Evolutionary conservation across 1,140 invertebrate species (phyloP).

Genomic region (Epicauta chinensis): DNA sequence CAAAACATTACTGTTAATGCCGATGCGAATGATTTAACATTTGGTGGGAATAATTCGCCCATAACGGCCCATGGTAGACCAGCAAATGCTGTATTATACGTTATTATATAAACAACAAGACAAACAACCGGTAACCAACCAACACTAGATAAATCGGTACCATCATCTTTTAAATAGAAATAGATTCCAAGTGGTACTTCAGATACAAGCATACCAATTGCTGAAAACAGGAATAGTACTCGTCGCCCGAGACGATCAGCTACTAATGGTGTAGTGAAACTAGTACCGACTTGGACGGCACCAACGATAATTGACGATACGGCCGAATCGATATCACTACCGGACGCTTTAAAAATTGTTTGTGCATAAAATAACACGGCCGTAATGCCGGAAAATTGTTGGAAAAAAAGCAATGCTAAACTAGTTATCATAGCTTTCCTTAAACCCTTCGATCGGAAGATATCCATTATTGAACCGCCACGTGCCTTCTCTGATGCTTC

Average conservation of each 20-base stretch:
- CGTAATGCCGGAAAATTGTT: conserved; percentile 74
- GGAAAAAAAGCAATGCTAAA: too few relatives aligned
- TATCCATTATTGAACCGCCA: not conserved
- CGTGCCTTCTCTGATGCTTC: not conserved
- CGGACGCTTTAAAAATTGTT: conserved; percentile 59
- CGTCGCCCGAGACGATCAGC: conserved; percentile 69
- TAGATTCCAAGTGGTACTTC: conserved; percentile 33
- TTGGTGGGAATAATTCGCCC: conserved; percentile 72
- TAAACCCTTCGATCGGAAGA: too few relatives aligned
- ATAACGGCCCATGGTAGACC: conserved; percentile 81
- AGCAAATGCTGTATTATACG: conserved; percentile 51
- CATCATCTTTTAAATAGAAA: conserved; percentile 24
- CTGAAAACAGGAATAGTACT: conserved; percentile 62
- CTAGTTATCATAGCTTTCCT: conserved; percentile 61
- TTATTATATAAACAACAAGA: conserved; percentile 31
- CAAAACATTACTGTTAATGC: conserved; percentile 66
- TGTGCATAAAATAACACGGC: conserved; percentile 74
- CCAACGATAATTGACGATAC: conserved; percentile 70
- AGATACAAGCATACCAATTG: conserved; percentile 50
- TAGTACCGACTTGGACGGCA: conserved; percentile 59
- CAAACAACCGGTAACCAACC: conserved; percentile 28
- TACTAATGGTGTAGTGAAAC: conserved; percentile 60
- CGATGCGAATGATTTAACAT: conserved; percentile 66
- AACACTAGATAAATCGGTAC: conserved; percentile 21
- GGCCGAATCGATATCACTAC: conserved; percentile 48